phyloP scores from a whole-genome alignment of 2,797 vertebrate species.

The Periophthalmus magnuspinnatus region DNA sequence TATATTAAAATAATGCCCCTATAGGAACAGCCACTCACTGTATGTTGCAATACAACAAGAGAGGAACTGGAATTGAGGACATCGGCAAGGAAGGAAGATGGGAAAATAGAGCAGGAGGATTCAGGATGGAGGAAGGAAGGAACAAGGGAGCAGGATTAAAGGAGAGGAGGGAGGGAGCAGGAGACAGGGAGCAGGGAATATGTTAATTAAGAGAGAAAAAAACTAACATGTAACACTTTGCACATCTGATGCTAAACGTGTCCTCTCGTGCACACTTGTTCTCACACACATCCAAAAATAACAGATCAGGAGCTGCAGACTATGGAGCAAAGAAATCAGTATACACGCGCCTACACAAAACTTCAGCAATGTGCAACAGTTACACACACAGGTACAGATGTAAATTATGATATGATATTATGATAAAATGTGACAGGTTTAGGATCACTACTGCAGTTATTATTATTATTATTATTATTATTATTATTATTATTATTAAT shows the following conservation, averaged over 20 bases:
- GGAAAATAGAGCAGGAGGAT: slow-evolving; percentile 8
- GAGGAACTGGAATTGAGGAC: slow-evolving; percentile 3
- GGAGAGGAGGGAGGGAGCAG: not conserved
- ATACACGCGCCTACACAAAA: not conserved
- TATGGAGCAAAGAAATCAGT: slow-evolving; percentile 11
- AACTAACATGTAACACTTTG: not conserved
- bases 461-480: too few species aligned
- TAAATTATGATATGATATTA: not conserved
- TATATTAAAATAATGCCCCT: slow-evolving; percentile 22
- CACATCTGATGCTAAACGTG: slow-evolving; percentile 18
- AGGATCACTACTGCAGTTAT: not conserved
- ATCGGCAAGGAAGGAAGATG: not conserved
- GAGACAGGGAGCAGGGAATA: slow-evolving; percentile 1
- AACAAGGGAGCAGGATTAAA: not conserved
- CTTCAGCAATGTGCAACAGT: slow-evolving; percentile 3
- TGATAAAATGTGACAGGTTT: not conserved
- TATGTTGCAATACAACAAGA: slow-evolving; percentile 1
- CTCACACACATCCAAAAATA: slow-evolving; percentile 18
- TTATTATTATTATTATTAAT: too few species aligned
- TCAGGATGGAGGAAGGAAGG: not conserved
- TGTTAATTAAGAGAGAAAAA: slow-evolving; percentile 3
- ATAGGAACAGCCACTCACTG: slow-evolving; percentile 21
- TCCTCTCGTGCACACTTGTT: slow-evolving; percentile 9
- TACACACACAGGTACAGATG: not conserved
- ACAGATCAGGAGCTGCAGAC: slow-evolving; percentile 18